Conservation (phyloP, 2,888 invertebrate genomes). For the Nebria salina region DNA sequence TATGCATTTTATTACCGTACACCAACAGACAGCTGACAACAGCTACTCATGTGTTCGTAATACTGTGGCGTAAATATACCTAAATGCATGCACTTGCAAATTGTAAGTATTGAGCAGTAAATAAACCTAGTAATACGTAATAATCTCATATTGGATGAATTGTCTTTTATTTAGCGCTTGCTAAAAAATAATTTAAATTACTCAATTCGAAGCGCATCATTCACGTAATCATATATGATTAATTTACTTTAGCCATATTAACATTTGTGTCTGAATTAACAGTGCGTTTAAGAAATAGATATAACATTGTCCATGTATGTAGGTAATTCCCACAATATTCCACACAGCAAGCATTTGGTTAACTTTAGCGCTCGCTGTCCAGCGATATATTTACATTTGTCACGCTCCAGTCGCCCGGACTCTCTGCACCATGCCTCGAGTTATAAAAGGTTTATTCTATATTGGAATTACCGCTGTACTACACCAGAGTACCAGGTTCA, state of each 20-base stretch:
- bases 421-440: constrained; percentile 67
- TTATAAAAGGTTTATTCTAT: too few relatives aligned
- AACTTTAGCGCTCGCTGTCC: constrained; percentile 88
- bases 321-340: constrained; percentile 85
- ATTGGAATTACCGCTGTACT: too few relatives aligned
- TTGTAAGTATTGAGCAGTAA: background rate
- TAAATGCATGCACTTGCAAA: background rate
- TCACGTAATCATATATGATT: background rate
- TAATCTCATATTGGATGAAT: background rate
- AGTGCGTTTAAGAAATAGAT: too few relatives aligned
- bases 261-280: too few relatives aligned
- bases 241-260: too few relatives aligned
- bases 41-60: background rate
- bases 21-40: background rate
- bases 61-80: too few relatives aligned
- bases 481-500: too few relatives aligned
- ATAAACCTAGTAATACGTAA: background rate
- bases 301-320: constrained; percentile 46
- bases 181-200: too few relatives aligned
- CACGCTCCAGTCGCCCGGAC: constrained; percentile 89
- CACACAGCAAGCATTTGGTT: constrained; percentile 96
- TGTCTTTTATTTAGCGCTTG: too few relatives aligned
- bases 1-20: background rate
- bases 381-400: constrained; percentile 95
- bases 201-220: too few relatives aligned